Conservation (phyloP, 2,888 invertebrate species). For the Pyrocoelia pectoralis region DNA sequence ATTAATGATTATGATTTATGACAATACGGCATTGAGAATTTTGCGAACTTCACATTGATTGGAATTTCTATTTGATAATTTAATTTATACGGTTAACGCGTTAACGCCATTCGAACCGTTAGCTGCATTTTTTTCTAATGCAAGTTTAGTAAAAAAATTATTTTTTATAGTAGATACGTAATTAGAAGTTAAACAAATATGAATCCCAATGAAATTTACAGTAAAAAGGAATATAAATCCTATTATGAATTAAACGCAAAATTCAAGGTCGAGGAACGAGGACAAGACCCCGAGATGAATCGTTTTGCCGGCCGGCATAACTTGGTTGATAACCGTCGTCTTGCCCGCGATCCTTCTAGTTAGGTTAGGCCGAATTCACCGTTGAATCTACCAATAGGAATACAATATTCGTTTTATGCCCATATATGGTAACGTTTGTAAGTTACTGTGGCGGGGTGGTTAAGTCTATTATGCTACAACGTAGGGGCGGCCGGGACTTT, state of each 20-base stretch:
- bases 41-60: no score
- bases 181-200: no score
- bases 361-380: slow-evolving; percentile 55
- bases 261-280: slow-evolving; percentile 55
- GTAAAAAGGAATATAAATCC: slow-evolving; percentile 2
- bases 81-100: no score
- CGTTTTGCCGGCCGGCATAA: slow-evolving; percentile 50
- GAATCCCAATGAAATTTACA: not conserved
- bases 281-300: slow-evolving; percentile 49
- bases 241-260: not conserved
- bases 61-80: no score
- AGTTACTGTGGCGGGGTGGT: slow-evolving; percentile 60
- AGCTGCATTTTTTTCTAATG: no score
- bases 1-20: no score
- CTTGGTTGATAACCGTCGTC: slow-evolving; percentile 42
- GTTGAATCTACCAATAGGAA: slow-evolving; percentile 69
- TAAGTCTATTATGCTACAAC: slow-evolving; percentile 27
- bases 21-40: no score
- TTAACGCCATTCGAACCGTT: no score
- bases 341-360: slow-evolving; percentile 49
- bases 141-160: no score
- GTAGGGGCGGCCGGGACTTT: slow-evolving; percentile 49
- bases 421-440: slow-evolving; percentile 82
- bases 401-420: slow-evolving; percentile 75
- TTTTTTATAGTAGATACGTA: no score